Evolutionary conservation across 2,888 invertebrate genomes (phyloP).

Genomic region (Ferdinandea cuprea): DNA sequence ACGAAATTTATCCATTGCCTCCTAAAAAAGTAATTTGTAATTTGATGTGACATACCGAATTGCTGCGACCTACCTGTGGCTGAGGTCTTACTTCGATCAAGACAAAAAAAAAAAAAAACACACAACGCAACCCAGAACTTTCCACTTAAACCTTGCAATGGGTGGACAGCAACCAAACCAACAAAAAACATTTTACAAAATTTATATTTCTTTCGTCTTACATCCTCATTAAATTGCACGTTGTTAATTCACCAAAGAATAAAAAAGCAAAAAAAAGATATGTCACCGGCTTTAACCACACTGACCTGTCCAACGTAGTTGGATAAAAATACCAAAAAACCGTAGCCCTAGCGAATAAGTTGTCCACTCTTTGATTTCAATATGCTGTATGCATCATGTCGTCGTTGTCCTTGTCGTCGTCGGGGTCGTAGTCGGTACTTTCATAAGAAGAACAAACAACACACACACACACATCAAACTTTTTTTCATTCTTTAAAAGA

Average conservation of each 20-base stretch:
- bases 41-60: constrained; percentile 71
- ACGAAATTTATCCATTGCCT: constrained; percentile 52
- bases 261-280: constrained; percentile 51
- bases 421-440: constrained; percentile 52
- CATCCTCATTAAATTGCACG: constrained; percentile 70
- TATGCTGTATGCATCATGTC: constrained; percentile 64
- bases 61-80: constrained; percentile 55
- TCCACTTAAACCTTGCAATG: constrained; percentile 1
- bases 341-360: constrained; percentile 64
- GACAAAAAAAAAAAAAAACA: no score
- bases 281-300: constrained; percentile 71
- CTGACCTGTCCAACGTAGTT: constrained; percentile 72
- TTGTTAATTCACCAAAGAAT: constrained; percentile 62
- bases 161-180: constrained; percentile 20
- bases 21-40: constrained; percentile 59
- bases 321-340: constrained; percentile 41
- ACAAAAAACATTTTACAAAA: constrained; percentile 29
- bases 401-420: constrained; percentile 43
- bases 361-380: constrained; percentile 57
- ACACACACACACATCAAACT: constrained; percentile 33
- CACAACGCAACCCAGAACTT: constrained; percentile 10
- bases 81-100: constrained; percentile 32
- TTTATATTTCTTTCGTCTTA: constrained; percentile 65
- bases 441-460: constrained; percentile 42
- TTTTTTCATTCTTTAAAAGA: constrained; percentile 65